phyloP scores from a whole-genome alignment of 2,113 vertebrate species.

The Thryonomys swinderianus region DNA sequence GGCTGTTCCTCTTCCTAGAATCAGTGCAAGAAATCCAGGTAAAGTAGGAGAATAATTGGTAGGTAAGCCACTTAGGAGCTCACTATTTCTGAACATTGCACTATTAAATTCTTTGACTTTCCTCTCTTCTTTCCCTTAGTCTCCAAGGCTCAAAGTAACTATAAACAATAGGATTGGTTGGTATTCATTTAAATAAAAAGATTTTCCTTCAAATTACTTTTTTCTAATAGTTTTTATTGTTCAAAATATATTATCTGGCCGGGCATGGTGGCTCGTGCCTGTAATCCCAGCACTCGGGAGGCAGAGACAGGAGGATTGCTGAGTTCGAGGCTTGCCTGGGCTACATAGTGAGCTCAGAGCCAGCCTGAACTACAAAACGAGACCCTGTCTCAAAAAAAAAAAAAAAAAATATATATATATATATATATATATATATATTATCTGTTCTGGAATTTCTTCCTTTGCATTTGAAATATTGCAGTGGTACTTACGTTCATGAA shows the following conservation, averaged over 20 bases:
- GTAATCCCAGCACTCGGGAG: no score
- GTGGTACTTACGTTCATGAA: neutral
- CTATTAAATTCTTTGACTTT: neutral
- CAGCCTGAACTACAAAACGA: no score
- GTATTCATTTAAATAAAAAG: constrained; percentile 50
- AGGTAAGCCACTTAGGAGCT: neutral
- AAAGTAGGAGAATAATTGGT: neutral
- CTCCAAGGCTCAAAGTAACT: neutral
- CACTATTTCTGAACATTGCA: neutral
- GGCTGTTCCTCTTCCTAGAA: neutral
- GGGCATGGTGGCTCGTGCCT: no score
- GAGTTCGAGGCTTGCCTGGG: no score
- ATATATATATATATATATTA: no score
- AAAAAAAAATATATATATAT: no score
- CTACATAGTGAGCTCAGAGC: no score
- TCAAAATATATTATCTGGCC: constrained; percentile 26
- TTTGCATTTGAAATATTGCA: neutral
- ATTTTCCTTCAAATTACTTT: constrained; percentile 40
- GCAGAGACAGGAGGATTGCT: no score
- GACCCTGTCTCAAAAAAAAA: no score
- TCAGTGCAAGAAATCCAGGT: neutral
- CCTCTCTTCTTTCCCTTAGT: neutral
- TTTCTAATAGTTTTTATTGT: neutral
- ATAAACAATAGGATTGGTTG: neutral
- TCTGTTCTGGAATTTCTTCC: constrained; percentile 16